phyloP scores from a whole-genome alignment of 2,797 vertebrate genomes.

The Mus caroli region DNA sequence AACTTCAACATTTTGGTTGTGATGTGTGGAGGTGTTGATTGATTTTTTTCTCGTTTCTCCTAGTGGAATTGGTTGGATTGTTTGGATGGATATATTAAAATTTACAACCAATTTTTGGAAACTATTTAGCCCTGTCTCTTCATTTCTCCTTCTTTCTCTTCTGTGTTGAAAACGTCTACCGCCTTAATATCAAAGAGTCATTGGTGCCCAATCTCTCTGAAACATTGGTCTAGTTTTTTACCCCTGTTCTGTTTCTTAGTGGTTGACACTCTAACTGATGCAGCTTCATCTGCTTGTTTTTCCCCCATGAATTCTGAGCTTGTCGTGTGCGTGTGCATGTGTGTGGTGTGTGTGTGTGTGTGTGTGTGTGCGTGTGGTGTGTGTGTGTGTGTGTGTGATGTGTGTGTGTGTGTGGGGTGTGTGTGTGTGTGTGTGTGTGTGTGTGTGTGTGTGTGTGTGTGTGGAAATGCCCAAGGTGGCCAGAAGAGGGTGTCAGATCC shows the following conservation, averaged over 20 bases:
- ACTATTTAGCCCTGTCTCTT: not conserved
- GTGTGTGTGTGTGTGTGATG: not conserved
- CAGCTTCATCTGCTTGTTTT: constrained; percentile 3
- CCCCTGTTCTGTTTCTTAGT: not conserved
- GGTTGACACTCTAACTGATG: not conserved
- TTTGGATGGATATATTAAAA: not conserved
- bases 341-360: not conserved
- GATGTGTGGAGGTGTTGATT: not conserved
- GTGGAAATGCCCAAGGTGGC: not conserved
- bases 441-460: not conserved
- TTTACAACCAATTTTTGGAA: not conserved
- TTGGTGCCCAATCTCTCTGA: not conserved
- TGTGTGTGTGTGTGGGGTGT: not conserved
- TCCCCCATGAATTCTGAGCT: not conserved
- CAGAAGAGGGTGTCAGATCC: not conserved
- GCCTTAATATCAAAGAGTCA: not conserved
- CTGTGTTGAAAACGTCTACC: not conserved
- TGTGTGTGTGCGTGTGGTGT: not conserved
- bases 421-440: not conserved
- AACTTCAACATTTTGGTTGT: constrained; percentile 53
- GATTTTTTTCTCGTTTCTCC: not conserved
- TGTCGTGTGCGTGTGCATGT: not conserved
- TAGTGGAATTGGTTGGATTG: not conserved
- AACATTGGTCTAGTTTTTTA: not conserved
- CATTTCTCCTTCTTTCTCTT: not conserved